Evolutionary conservation across 1,140 invertebrate species (phyloP).

Genomic region (Procambarus virginalis): DNA sequence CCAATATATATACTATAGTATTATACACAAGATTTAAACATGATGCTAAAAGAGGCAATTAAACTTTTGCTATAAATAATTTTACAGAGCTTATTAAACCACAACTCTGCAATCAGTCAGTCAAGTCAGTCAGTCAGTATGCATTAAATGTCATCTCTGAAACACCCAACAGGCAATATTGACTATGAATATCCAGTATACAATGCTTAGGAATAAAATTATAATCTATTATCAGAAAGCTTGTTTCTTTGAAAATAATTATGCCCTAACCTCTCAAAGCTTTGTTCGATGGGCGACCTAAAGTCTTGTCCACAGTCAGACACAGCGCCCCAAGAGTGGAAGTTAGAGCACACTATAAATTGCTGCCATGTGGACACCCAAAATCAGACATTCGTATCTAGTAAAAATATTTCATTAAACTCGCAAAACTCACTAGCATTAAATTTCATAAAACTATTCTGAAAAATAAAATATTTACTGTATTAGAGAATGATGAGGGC

Average conservation of each 20-base stretch:
- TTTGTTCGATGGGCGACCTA: conserved; percentile 31
- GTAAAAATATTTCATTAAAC: conserved; percentile 43
- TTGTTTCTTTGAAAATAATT: conserved; percentile 18
- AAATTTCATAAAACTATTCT: conserved; percentile 35
- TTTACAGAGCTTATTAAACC: neutral
- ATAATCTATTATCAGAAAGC: conserved; percentile 27
- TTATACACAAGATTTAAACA: conserved; percentile 4
- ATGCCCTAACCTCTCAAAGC: conserved; percentile 18
- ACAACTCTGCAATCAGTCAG: conserved; percentile 17
- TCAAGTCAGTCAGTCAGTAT: conserved; percentile 6
- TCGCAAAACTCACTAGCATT: conserved; percentile 36
- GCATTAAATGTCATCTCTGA: conserved; percentile 6
- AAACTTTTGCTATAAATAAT: neutral
- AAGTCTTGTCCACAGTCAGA: conserved; percentile 23
- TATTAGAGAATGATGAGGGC: conserved; percentile 55
- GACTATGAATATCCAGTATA: conserved; percentile 2
- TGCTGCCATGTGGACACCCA: conserved; percentile 56
- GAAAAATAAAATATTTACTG: conserved; percentile 20
- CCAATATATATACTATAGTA: neutral
- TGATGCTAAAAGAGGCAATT: neutral
- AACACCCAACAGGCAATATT: conserved; percentile 30
- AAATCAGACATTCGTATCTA: conserved; percentile 53
- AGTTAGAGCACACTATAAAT: conserved; percentile 38
- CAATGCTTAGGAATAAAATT: conserved; percentile 15
- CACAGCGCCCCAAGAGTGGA: neutral